Evolutionary conservation across 2,113 vertebrate genomes (phyloP), one percentile per base, ranked within the genome.

Genomic region (Mormyrus lacerda): DNA sequence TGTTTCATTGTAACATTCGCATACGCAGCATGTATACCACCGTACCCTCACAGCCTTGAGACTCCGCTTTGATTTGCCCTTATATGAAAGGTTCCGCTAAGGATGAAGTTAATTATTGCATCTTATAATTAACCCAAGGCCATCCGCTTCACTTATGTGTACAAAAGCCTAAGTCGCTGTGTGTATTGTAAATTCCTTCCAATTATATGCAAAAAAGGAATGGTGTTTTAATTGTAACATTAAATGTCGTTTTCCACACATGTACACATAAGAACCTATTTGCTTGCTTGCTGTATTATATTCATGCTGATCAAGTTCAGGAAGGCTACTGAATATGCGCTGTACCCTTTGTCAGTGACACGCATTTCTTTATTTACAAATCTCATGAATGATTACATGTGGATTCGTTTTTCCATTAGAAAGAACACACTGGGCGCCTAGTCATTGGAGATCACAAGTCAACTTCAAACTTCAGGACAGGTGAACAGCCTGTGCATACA

Each of bases 391-490:
- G 4, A 51, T 24, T 58, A 82, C 11, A 53, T 27, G 39, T 13
- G 7, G 19, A 42, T 44, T 55, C 4, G 17, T 85, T n/a, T 84
- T 47, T 92, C 89, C 83, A 88, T 9, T 90, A 96, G 95, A 96
- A 93, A 90, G 95, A 95, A 90, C 95, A 91, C 90, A 96, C 94
- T 0, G 96, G 96, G n/a, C 94, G 95, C 1, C 94, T 96, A 0
- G 93, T 96, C 87, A 96, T 96, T 17, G 96, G 96, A 8, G 95
- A 96, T 89, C 96, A 96, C 94, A 96, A 95, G 89, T 95, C 96
- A 0, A 95, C 95, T 0, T 95, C 95, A 4, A 94, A 95, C 55
- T 88, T 95, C 89, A 95, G 96, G 13, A 95, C 93, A 61, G 96
- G 96, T 96, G 91, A 94, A 94, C 15, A 17, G n/a, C 44, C 82